These are phyloP conservation scores for Mus musculus DNA, from an alignment of 2,113 vertebrate genomes.

Conservation along the genomic window GRCm39 chr12:52561501-52562000, in stretches of 20 bases:
- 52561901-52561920: slow-evolving; percentile 9
- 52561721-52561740: not conserved
- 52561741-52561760: not conserved
- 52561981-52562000: not conserved
- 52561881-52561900: not conserved
- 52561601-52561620: slow-evolving; percentile 12
- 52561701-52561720: slow-evolving; percentile 37
- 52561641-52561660: not conserved
- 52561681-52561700: not conserved
- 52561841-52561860: slow-evolving; percentile 36
- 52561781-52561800: not conserved
- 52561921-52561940: not conserved
- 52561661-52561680: not conserved
- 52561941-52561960: slow-evolving; percentile 50
- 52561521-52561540: slow-evolving; percentile 15
- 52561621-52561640: slow-evolving; percentile 12
- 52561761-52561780: slow-evolving; percentile 35
- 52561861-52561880: not conserved
- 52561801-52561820: not conserved
- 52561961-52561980: not conserved
- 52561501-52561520: slow-evolving; percentile 16
- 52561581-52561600: not conserved
- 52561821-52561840: slow-evolving; percentile 49
- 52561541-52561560: not conserved
- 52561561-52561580: slow-evolving; percentile 55